Conservation (phyloP, 2,113 vertebrate genomes). For the Mandrillus leucophaeus region DNA sequence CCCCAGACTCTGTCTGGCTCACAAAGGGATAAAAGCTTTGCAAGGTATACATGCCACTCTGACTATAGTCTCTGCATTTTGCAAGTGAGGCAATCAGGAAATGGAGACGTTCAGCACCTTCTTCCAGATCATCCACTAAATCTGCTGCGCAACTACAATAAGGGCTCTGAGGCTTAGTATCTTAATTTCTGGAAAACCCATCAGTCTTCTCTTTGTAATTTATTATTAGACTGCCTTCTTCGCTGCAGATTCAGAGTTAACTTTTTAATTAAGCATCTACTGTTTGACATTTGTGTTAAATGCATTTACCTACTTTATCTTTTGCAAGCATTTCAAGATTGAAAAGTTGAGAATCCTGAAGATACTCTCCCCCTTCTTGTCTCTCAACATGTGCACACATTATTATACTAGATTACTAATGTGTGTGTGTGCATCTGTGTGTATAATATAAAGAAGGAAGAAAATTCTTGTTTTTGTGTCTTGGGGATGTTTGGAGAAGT, state of each 20-base stretch:
- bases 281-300: background rate
- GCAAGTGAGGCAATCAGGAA: background rate
- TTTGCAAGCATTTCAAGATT: background rate
- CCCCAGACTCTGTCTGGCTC: background rate
- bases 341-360: background rate
- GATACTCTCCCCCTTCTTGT: background rate
- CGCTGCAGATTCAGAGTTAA: background rate
- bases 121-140: background rate
- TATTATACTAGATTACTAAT: background rate
- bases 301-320: background rate
- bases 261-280: background rate
- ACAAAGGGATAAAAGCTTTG: background rate
- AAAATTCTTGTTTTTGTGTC: background rate
- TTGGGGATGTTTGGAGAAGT: background rate
- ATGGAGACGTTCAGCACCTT: background rate
- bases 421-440: background rate
- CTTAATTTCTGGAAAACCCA: background rate
- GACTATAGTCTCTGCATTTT: background rate
- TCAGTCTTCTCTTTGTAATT: background rate
- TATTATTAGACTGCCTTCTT: background rate
- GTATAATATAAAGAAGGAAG: background rate
- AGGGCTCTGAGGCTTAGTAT: background rate
- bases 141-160: rapidly evolving
- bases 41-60: background rate
- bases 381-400: background rate